Percentiles rank a stretch among this genome's conserved stretches.
Conservation (phyloP, 1,140 invertebrate genomes). For the Pseudomyrmex flavicornis region DNA sequence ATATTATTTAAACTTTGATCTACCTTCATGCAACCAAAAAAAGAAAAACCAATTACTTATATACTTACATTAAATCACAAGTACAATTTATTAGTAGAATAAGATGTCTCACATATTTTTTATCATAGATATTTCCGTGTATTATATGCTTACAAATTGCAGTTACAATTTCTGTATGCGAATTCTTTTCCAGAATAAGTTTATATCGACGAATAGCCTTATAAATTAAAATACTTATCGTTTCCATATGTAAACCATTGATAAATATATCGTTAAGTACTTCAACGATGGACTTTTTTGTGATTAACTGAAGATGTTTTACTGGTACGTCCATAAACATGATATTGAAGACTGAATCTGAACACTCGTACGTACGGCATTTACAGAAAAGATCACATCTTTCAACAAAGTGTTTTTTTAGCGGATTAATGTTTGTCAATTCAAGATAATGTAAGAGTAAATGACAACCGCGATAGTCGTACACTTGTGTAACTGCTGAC, state of each 20-base stretch:
- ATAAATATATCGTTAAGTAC: constrained; percentile 85
- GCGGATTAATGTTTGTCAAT: constrained; percentile 92
- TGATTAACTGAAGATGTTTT: constrained; percentile 87
- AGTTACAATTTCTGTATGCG: constrained; percentile 91
- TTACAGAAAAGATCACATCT: constrained; percentile 88
- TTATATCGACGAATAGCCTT: constrained; percentile 88
- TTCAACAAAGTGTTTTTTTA: constrained; percentile 93
- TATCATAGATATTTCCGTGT: constrained; percentile 90
- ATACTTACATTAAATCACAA: not conserved
- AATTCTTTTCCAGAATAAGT: constrained; percentile 90
- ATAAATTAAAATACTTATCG: constrained; percentile 87
- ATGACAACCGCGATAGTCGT: constrained; percentile 87
- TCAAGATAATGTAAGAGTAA: constrained; percentile 92
- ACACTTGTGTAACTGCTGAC: constrained; percentile 86
- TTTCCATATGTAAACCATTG: constrained; percentile 90
- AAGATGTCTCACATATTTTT: constrained; percentile 86
- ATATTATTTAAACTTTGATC: constrained; percentile 90
- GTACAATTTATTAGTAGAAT: not conserved
- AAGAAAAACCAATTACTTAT: no score
- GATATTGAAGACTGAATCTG: constrained; percentile 89
- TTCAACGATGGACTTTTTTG: constrained; percentile 86
- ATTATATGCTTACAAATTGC: constrained; percentile 93
- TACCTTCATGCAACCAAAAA: constrained; percentile 84
- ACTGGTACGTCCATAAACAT: constrained; percentile 92
- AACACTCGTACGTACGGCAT: constrained; percentile 91